Conservation (phyloP, 2,113 vertebrate species). For the Percina caprodes region DNA sequence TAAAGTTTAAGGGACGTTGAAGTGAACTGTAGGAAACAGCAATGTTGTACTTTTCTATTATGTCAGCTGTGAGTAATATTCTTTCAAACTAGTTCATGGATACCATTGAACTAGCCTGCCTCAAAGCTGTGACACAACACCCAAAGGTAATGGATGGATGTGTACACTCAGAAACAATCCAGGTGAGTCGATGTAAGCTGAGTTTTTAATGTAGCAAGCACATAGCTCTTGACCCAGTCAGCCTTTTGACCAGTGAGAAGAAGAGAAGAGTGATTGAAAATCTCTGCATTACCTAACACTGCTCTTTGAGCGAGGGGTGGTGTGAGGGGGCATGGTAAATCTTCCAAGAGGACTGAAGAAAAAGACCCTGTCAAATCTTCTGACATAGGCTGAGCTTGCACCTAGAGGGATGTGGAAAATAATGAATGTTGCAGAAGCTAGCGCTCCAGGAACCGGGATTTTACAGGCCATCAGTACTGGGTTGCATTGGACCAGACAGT, state of each 20-base stretch:
- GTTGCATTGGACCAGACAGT: constrained; percentile 73
- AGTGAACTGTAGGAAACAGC: constrained; percentile 28
- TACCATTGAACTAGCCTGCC: not conserved
- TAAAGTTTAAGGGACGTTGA: constrained; percentile 13
- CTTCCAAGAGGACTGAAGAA: constrained; percentile 41
- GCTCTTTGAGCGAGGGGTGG: constrained; percentile 31
- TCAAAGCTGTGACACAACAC: not conserved
- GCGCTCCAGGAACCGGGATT: constrained; percentile 69
- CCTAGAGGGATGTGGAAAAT: constrained; percentile 48
- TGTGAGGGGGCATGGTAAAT: constrained; percentile 12
- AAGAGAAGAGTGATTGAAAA: constrained; percentile 57
- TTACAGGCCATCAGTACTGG: constrained; percentile 64
- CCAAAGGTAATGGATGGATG: not conserved
- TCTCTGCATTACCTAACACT: constrained; percentile 29
- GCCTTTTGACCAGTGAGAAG: constrained; percentile 48
- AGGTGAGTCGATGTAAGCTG: constrained; percentile 14
- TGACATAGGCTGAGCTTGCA: constrained; percentile 55
- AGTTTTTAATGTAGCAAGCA: constrained; percentile 6
- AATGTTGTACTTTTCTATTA: constrained; percentile 1
- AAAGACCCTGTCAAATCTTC: constrained; percentile 57
- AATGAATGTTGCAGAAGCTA: constrained; percentile 75
- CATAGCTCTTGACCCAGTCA: constrained; percentile 22
- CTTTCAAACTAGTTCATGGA: constrained; percentile 19
- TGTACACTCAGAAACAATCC: not conserved
- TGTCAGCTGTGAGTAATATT: constrained; percentile 14